Conservation (phyloP, 2,113 vertebrate species). For the Dunckerocampus dactyliophorus region DNA sequence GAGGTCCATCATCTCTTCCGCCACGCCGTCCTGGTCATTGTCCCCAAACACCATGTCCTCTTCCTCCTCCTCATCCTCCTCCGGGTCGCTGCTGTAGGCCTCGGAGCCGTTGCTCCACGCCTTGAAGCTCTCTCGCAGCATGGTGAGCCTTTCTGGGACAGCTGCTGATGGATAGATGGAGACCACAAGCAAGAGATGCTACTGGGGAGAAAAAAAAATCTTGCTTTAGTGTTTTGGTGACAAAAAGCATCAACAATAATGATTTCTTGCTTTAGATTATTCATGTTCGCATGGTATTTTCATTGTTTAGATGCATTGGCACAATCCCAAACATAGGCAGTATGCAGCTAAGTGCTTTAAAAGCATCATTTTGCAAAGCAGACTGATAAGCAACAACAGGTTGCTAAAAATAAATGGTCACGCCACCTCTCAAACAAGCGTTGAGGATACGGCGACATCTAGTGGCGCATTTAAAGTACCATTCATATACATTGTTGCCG, state of each 20-base stretch:
- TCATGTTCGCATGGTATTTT: no score
- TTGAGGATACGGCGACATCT: constrained; percentile 39
- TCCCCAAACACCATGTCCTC: constrained; percentile 90
- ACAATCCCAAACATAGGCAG: no score
- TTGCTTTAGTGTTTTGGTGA: no score
- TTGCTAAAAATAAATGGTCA: not conserved
- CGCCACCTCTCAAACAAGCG: not conserved
- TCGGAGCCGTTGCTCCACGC: constrained; percentile 84
- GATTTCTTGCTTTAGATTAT: no score
- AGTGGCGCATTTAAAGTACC: not conserved
- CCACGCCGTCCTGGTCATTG: constrained; percentile 76
- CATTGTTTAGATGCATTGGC: no score
- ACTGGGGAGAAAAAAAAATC: constrained; percentile 12
- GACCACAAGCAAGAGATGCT: constrained; percentile 9
- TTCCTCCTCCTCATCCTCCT: constrained; percentile 75
- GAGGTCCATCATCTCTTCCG: constrained; percentile 92
- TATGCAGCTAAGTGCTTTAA: no score
- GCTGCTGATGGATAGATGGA: constrained; percentile 10
- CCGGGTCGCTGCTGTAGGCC: constrained; percentile 87
- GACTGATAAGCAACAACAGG: not conserved
- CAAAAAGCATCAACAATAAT: no score
- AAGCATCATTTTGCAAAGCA: no score
- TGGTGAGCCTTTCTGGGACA: constrained; percentile 32
- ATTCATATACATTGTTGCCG: no score
- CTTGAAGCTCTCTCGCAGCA: constrained; percentile 82